Percentiles rank a stretch among this genome's conserved stretches.
Conservation (phyloP, 2,797 vertebrate genomes). For the Naso thynnoides region DNA sequence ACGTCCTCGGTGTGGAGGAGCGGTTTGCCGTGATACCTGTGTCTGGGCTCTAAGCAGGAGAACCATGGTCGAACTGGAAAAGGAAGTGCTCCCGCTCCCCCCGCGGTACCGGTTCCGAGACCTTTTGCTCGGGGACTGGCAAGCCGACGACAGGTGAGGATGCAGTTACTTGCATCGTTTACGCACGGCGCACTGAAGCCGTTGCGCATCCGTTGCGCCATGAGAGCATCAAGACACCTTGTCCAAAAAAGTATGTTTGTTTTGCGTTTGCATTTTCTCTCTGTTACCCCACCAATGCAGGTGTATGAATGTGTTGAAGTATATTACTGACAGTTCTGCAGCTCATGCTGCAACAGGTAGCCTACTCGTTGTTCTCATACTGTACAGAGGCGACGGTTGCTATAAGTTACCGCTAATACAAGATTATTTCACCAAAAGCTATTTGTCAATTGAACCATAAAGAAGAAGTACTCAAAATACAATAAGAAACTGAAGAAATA, state of each 20-base stretch:
- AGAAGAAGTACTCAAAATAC: neutral
- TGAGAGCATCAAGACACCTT: conserved; percentile 3
- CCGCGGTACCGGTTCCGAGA: conserved; percentile 91
- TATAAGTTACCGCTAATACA: conserved; percentile 10
- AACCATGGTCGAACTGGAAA: conserved; percentile 87
- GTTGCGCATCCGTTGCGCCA: conserved; percentile 51
- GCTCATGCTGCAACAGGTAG: conserved; percentile 74
- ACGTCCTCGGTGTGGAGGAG: conserved; percentile 59
- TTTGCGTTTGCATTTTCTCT: conserved; percentile 1
- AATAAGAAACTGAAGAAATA: neutral
- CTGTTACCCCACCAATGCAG: neutral
- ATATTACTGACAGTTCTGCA: conserved; percentile 20
- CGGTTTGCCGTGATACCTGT: conserved; percentile 60
- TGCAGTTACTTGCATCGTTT: conserved; percentile 52
- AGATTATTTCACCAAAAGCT: conserved; percentile 4
- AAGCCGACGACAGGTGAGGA: conserved; percentile 87
- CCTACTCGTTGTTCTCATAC: conserved; percentile 18
- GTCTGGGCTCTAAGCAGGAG: conserved; percentile 59
- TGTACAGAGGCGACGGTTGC: conserved; percentile 33
- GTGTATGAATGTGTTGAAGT: conserved; percentile 8
- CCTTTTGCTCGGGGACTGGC: conserved; percentile 91
- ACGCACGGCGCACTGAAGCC: conserved; percentile 70
- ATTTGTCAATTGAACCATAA: neutral
- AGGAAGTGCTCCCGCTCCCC: conserved; percentile 87
- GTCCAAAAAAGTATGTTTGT: conserved; percentile 19